These are phyloP conservation scores for Pristionchus entomophagus DNA, from an alignment of 2,888 invertebrate genomes.

Conservation along the genomic window DNA sequence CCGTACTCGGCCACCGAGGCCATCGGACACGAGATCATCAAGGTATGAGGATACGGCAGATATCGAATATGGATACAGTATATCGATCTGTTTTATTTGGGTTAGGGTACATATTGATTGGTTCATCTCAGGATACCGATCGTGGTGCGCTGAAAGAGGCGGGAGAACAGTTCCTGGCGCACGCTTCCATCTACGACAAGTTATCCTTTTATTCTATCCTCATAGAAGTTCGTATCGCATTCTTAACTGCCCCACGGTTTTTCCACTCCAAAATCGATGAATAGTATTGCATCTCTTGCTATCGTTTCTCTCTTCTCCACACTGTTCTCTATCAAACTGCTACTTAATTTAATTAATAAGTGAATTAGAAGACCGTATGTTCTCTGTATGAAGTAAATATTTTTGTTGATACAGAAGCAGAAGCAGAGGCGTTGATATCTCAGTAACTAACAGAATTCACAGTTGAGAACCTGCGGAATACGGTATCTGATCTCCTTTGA, in stretches of 20 bases:
- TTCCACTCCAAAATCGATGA: conserved; percentile 12
- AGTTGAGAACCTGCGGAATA: no score
- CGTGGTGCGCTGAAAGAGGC: conserved; percentile 86
- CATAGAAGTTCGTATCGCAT: conserved; percentile 26
- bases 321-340: background rate
- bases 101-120: conserved; percentile 29
- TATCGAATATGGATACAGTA: background rate
- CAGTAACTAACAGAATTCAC: no score
- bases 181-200: conserved; percentile 78
- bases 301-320: background rate
- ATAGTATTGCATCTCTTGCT: conserved; percentile 36
- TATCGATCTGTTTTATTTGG: background rate
- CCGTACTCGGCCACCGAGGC: conserved; percentile 89
- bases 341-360: conserved; percentile 38
- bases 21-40: conserved; percentile 89
- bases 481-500: no score
- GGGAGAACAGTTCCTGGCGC: conserved; percentile 86
- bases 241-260: conserved; percentile 20
- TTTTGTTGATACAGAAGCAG: no score
- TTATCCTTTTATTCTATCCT: conserved; percentile 11
- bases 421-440: no score
- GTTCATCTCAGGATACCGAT: conserved; percentile 82
- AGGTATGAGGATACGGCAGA: conserved; percentile 78
- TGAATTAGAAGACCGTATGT: no score
- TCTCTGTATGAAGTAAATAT: no score